A percentile compares a stretch with the other conserved stretches of the same genome.
Conservation (phyloP, 2,797 vertebrate species). For the Periophthalmus magnuspinnatus region DNA sequence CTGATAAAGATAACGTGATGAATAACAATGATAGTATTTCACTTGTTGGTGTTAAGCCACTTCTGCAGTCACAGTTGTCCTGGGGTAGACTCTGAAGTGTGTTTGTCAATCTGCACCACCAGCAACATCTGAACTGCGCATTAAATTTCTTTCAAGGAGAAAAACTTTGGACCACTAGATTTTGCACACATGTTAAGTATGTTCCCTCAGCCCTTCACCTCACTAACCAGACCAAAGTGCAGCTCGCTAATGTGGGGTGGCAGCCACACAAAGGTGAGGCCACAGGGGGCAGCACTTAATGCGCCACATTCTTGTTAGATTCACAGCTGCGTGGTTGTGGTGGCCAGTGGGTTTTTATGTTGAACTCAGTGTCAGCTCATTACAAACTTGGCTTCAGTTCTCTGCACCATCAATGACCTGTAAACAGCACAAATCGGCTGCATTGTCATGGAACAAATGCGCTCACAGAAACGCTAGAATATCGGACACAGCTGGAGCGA, state of each 20-base stretch:
- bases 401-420: conserved; percentile 66
- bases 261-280: conserved; percentile 72
- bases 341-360: conserved; percentile 50
- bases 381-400: conserved; percentile 60
- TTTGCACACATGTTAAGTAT: conserved; percentile 34
- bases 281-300: conserved; percentile 59
- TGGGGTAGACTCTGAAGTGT: too few species aligned
- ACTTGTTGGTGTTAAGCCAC: too few species aligned
- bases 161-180: too few species aligned
- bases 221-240: conserved; percentile 44
- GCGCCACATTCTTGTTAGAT: conserved; percentile 62
- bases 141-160: background rate
- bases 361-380: conserved; percentile 71
- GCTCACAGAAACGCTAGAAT: conserved; percentile 13
- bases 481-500: conserved; percentile 36
- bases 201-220: conserved; percentile 45
- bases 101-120: too few species aligned
- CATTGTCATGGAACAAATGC: conserved; percentile 61
- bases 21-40: too few species aligned
- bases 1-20: background rate
- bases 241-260: conserved; percentile 68
- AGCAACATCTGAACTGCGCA: background rate
- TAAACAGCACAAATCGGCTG: conserved; percentile 46
- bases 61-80: too few species aligned
- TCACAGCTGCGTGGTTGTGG: conserved; percentile 61